These are phyloP conservation scores for Drosophila nigromelanica DNA, from an alignment of 1,140 invertebrate genomes.

Conservation along the genomic window DNA sequence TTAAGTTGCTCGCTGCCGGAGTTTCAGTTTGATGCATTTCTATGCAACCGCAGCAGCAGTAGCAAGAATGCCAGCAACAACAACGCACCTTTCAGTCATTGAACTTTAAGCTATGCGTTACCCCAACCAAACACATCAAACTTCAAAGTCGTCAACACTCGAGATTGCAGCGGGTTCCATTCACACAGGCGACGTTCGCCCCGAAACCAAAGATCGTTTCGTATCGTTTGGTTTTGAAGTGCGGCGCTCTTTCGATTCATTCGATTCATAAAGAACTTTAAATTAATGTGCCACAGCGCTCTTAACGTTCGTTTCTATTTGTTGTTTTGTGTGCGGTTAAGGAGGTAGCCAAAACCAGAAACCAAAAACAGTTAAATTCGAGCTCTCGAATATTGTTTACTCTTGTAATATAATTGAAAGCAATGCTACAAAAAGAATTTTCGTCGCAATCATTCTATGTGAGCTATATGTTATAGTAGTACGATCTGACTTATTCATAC, in stretches of 20 bases:
- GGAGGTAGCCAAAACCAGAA: neutral
- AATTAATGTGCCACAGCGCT: slow-evolving; percentile 60
- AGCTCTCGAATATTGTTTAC: neutral
- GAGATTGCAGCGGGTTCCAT: slow-evolving; percentile 28
- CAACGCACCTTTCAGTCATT: slow-evolving; percentile 76
- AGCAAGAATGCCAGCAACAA: slow-evolving; percentile 27
- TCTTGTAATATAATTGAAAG: neutral
- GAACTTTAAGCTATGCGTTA: slow-evolving; percentile 78
- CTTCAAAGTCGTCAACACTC: slow-evolving; percentile 17
- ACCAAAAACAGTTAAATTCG: neutral
- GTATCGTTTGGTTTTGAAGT: slow-evolving; percentile 46
- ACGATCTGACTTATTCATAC: no score
- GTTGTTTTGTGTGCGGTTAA: slow-evolving; percentile 14
- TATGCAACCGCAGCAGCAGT: slow-evolving; percentile 53
- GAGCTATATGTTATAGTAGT: no score
- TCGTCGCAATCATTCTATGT: no score
- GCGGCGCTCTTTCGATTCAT: slow-evolving; percentile 56
- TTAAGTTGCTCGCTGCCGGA: slow-evolving; percentile 28
- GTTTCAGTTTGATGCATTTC: slow-evolving; percentile 63
- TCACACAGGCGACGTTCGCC: slow-evolving; percentile 37
- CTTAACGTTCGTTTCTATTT: slow-evolving; percentile 9
- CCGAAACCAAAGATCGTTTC: slow-evolving; percentile 36
- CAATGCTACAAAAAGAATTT: no score
- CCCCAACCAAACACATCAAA: slow-evolving; percentile 21
- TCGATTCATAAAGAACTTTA: slow-evolving; percentile 58